These are phyloP conservation scores for Gymnodraco acuticeps DNA, from an alignment of 2,797 vertebrate species.

Conservation along the genomic window DNA sequence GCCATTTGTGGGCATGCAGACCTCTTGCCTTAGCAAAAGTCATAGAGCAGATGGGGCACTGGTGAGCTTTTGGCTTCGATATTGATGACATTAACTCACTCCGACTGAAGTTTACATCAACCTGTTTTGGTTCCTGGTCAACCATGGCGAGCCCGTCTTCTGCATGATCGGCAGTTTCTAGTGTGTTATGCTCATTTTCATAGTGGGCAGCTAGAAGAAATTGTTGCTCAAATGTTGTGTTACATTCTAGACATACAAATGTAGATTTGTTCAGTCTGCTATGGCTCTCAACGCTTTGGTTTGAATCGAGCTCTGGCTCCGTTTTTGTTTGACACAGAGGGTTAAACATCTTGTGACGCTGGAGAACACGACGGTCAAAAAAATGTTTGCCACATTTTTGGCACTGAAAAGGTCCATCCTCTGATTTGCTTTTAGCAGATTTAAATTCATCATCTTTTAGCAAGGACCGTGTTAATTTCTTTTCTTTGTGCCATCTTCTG, in stretches of 20 bases:
- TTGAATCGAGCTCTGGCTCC: conserved; percentile 21
- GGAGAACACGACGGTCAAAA: conserved; percentile 80
- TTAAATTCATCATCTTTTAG: conserved; percentile 66
- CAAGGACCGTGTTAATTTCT: conserved; percentile 65
- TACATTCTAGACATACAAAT: conserved; percentile 64
- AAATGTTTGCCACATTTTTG: conserved; percentile 80
- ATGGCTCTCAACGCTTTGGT: neutral
- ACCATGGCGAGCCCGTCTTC: conserved; percentile 6
- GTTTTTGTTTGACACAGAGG: conserved; percentile 56
- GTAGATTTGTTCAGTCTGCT: neutral
- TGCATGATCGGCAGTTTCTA: conserved; percentile 26
- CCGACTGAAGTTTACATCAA: neutral
- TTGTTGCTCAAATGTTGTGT: conserved; percentile 56
- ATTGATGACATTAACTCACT: conserved; percentile 9
- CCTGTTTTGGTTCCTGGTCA: neutral
- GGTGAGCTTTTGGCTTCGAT: conserved; percentile 58
- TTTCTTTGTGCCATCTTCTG: conserved; percentile 83
- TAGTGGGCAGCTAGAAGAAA: conserved; percentile 62
- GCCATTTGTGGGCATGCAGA: conserved; percentile 84
- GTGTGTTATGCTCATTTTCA: conserved; percentile 53
- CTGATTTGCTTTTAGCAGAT: conserved; percentile 46
- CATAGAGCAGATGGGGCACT: conserved; percentile 79
- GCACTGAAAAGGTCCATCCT: conserved; percentile 78
- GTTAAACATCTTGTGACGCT: conserved; percentile 78
- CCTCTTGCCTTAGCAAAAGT: conserved; percentile 81